Conservation (phyloP, 2,797 vertebrate genomes). For the Eidolon dupreanum region DNA sequence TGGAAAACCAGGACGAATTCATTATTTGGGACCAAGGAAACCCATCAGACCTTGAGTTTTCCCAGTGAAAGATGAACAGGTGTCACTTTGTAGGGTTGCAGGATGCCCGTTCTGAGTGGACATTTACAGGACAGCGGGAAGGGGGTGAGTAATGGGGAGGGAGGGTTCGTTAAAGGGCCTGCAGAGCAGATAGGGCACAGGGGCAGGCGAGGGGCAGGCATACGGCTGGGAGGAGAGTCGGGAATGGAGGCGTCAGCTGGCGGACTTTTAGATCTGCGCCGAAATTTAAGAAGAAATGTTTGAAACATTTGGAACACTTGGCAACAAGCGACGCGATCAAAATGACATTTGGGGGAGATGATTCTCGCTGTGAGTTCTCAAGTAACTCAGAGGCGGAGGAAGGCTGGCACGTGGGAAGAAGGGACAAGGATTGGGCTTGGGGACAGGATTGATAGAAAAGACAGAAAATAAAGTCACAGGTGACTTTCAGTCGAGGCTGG, state of each 20-base stretch:
- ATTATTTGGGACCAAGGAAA: background rate
- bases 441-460: background rate
- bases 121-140: background rate
- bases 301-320: constrained; percentile 46
- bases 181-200: background rate
- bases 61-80: background rate
- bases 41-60: background rate
- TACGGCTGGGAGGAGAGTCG: background rate
- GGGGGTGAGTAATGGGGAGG: background rate
- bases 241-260: background rate
- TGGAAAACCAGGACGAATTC: background rate
- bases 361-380: constrained; percentile 1
- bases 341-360: constrained; percentile 16
- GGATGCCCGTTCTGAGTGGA: background rate
- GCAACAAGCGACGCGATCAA: background rate
- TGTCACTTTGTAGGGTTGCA: background rate
- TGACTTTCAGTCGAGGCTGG: background rate
- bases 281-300: constrained; percentile 28
- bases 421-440: background rate
- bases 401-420: background rate
- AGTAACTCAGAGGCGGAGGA: constrained; percentile 1
- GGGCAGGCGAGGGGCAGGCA: fast-evolving
- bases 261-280: background rate
- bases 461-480: background rate
- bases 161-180: background rate